phyloP scores from a whole-genome alignment of 2,113 vertebrate species.

The Rhinogobius similis region DNA sequence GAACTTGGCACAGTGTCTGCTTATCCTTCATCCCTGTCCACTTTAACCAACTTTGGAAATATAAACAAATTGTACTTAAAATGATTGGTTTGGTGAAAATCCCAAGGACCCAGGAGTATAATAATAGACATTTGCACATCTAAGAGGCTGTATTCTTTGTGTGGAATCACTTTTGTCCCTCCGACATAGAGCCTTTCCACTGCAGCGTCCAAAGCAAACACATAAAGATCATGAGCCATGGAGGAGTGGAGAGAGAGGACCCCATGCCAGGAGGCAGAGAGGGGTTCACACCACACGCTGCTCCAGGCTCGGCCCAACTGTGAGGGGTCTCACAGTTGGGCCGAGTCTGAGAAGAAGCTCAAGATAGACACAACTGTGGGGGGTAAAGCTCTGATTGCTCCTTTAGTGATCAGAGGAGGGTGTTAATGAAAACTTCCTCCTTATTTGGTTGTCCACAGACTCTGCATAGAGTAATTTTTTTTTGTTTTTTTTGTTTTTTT shows the following conservation, averaged over 20 bases:
- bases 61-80: slow-evolving; percentile 42
- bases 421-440: no score
- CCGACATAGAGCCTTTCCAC: slow-evolving; percentile 57
- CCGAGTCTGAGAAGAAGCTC: slow-evolving; percentile 43
- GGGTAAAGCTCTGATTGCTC: slow-evolving; percentile 19
- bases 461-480: no score
- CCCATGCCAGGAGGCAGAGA: slow-evolving; percentile 61
- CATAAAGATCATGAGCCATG: slow-evolving; percentile 64
- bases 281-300: slow-evolving; percentile 32
- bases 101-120: slow-evolving; percentile 46
- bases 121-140: slow-evolving; percentile 63
- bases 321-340: no score
- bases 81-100: slow-evolving; percentile 52
- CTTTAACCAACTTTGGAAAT: slow-evolving; percentile 18
- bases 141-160: slow-evolving; percentile 41
- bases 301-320: slow-evolving; percentile 47
- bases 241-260: slow-evolving; percentile 46
- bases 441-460: no score
- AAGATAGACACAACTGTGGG: neutral
- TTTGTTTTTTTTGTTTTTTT: no score
- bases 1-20: slow-evolving; percentile 15
- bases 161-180: slow-evolving; percentile 43
- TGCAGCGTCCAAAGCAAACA: slow-evolving; percentile 77
- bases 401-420: neutral
- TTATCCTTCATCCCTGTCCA: slow-evolving; percentile 8